These are phyloP conservation scores for Macropodus opercularis DNA, from an alignment of 2,797 vertebrate species.

Conservation along the genomic window DNA sequence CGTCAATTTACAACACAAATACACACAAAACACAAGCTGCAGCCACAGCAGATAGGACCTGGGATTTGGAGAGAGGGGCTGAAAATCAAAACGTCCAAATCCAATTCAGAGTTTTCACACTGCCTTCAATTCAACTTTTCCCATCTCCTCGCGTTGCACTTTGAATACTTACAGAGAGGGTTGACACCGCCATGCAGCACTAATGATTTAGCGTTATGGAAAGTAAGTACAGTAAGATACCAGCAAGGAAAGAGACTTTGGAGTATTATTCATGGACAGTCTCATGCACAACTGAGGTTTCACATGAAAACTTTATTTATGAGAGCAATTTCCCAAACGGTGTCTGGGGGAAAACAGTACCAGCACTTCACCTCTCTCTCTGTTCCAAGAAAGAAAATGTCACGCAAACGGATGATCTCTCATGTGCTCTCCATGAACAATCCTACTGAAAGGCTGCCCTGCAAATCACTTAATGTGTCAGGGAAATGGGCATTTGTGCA, in stretches of 20 bases:
- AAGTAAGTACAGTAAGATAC: conserved; percentile 54
- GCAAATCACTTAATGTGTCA: conserved; percentile 73
- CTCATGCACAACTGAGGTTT: conserved; percentile 39
- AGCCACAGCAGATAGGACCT: conserved; percentile 31
- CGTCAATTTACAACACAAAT: conserved; percentile 51
- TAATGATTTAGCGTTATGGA: conserved; percentile 53
- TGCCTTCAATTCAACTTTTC: conserved; percentile 30
- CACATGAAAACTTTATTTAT: conserved; percentile 59
- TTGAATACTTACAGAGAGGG: conserved; percentile 59
- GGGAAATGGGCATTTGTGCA: conserved; percentile 67
- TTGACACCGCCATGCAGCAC: conserved; percentile 28
- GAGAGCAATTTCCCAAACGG: conserved; percentile 52
- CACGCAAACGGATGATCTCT: conserved; percentile 68
- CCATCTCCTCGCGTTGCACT: conserved; percentile 48
- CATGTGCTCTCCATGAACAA: conserved; percentile 52
- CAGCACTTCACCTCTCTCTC: conserved; percentile 52
- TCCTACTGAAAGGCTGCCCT: conserved; percentile 59
- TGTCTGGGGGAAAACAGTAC: conserved; percentile 43
- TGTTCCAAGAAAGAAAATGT: conserved; percentile 54
- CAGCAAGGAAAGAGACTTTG: conserved; percentile 33
- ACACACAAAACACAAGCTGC: conserved; percentile 38
- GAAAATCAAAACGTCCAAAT: conserved; percentile 54
- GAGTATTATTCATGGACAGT: conserved; percentile 40
- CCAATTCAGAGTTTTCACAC: conserved; percentile 36
- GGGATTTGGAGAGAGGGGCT: conserved; percentile 34